phyloP scores from a whole-genome alignment of 2,888 invertebrate species.

The Osedax fenrisi region DNA sequence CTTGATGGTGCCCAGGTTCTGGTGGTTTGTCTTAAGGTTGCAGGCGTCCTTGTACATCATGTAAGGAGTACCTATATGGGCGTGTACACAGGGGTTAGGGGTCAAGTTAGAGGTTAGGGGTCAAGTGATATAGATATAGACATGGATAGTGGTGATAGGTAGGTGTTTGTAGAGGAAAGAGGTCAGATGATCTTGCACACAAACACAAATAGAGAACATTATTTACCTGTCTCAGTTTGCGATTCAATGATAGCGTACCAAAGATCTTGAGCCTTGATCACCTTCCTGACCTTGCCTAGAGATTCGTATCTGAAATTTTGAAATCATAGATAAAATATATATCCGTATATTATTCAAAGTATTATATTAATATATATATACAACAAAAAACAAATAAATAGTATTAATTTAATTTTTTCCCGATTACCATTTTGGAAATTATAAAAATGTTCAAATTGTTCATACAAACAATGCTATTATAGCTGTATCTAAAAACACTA shows the following conservation, averaged over 20 bases:
- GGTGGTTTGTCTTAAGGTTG: slow-evolving; percentile 90
- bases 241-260: slow-evolving; percentile 86
- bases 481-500: too few species aligned
- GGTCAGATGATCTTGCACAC: too few species aligned
- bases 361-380: too few species aligned
- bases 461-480: too few species aligned
- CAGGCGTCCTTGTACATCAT: slow-evolving; percentile 75
- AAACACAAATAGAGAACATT: too few species aligned
- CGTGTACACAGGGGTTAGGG: neutral
- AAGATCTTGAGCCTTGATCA: slow-evolving; percentile 66
- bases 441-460: too few species aligned
- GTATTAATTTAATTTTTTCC: too few species aligned
- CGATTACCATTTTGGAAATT: too few species aligned
- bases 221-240: slow-evolving; percentile 82
- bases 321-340: neutral
- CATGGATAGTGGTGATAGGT: too few species aligned
- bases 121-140: neutral
- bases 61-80: slow-evolving; percentile 71
- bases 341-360: too few species aligned
- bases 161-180: too few species aligned
- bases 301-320: slow-evolving; percentile 62
- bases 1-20: slow-evolving; percentile 93
- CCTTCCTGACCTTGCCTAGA: slow-evolving; percentile 48
- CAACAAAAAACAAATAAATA: too few species aligned
- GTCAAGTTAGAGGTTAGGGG: neutral